phyloP scores from a whole-genome alignment of 2,888 invertebrate species.

The Cataglyphis altisquamis region DNA sequence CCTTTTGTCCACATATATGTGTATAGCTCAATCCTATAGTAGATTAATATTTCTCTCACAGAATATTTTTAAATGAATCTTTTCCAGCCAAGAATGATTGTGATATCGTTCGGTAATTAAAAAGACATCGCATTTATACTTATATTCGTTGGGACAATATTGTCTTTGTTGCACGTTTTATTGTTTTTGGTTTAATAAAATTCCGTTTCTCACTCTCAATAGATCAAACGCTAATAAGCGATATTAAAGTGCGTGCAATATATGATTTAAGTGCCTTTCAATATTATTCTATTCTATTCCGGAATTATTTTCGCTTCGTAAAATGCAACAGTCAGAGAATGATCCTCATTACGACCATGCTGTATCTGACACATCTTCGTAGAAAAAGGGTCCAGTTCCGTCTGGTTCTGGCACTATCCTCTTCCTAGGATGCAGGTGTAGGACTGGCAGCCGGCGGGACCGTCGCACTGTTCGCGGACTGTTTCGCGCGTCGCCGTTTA shows the following conservation, averaged over 20 bases:
- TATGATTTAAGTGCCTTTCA: constrained; percentile 39
- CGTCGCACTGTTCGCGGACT: constrained; percentile 60
- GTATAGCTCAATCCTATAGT: background rate
- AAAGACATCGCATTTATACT: constrained; percentile 35
- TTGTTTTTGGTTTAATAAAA: constrained; percentile 1
- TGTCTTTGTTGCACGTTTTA: constrained; percentile 25
- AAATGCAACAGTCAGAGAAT: constrained; percentile 74
- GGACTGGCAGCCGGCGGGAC: constrained; percentile 76
- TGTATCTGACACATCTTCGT: constrained; percentile 75
- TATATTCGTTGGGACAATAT: constrained; percentile 29
- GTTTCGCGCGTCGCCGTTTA: constrained; percentile 88
- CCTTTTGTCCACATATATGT: background rate
- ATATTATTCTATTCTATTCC: constrained; percentile 32
- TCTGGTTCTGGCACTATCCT: constrained; percentile 62
- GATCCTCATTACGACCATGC: constrained; percentile 74
- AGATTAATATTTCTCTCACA: constrained; percentile 2
- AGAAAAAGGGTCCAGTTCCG: constrained; percentile 74
- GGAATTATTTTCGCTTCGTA: constrained; percentile 57
- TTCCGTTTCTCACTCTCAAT: background rate
- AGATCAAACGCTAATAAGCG: constrained; percentile 6
- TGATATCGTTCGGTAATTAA: constrained; percentile 9
- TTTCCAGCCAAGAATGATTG: background rate
- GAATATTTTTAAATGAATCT: background rate
- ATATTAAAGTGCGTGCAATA: background rate
- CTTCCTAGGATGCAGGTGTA: constrained; percentile 80